Evolutionary conservation across 2,797 vertebrate genomes (phyloP).

Genomic region (Cyclura pinguis): DNA sequence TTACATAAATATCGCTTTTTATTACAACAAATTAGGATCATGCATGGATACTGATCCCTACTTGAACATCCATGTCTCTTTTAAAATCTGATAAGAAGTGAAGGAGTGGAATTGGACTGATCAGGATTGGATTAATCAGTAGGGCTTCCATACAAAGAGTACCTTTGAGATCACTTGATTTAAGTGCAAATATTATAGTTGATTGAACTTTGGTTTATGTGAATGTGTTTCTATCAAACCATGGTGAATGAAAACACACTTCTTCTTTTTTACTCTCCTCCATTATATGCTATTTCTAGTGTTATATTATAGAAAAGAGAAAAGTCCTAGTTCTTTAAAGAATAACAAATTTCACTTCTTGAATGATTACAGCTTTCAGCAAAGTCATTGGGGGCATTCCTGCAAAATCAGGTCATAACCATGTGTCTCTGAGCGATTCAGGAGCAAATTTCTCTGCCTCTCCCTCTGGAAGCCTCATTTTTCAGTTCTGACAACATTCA

Average conservation of each 20-base stretch:
- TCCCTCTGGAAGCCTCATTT: neutral
- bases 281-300: neutral
- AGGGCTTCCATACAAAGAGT: neutral
- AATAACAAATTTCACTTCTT: accelerated
- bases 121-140: neutral
- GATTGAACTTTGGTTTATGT: constrained; percentile 45
- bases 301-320: neutral
- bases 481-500: neutral
- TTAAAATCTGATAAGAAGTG: neutral
- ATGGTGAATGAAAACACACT: neutral
- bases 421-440: neutral
- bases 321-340: neutral
- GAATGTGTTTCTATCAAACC: constrained; percentile 16
- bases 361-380: constrained; percentile 7
- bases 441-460: neutral
- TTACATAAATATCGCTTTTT: neutral
- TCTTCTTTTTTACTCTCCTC: constrained; percentile 10
- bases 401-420: neutral
- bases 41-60: neutral
- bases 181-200: neutral
- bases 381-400: neutral
- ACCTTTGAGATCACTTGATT: neutral
- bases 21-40: neutral
- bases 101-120: neutral
- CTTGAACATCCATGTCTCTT: neutral